Evolutionary conservation across 2,797 vertebrate species (phyloP).

Genomic region (Enteromius paludinosus): DNA sequence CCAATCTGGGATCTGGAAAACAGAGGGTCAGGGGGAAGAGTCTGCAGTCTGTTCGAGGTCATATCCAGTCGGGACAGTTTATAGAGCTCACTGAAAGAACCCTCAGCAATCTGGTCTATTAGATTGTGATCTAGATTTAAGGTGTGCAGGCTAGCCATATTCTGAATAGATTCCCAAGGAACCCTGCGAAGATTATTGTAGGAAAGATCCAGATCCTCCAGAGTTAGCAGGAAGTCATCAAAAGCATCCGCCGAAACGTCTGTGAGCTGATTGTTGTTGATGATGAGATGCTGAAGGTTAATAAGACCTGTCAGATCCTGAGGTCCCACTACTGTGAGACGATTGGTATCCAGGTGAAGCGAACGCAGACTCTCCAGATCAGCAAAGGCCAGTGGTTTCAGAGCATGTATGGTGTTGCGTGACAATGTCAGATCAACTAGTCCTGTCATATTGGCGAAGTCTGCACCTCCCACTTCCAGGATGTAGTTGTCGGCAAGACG

Average conservation of each 20-base stretch:
- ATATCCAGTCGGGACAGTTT: constrained; percentile 91
- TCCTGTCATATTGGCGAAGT: constrained; percentile 92
- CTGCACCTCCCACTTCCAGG: constrained; percentile 81
- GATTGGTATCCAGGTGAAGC: constrained; percentile 89
- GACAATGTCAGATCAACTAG: constrained; percentile 92
- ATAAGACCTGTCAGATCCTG: constrained; percentile 85
- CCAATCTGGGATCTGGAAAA: constrained; percentile 88
- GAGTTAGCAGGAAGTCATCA: constrained; percentile 86
- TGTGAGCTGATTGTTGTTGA: constrained; percentile 91
- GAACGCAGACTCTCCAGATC: constrained; percentile 92
- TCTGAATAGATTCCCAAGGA: constrained; percentile 90
- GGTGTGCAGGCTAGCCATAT: constrained; percentile 90
- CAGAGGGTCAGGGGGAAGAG: constrained; percentile 88
- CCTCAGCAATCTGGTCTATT: constrained; percentile 87
- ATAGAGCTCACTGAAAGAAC: constrained; percentile 88
- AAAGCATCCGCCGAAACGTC: constrained; percentile 84
- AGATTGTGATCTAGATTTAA: constrained; percentile 94
- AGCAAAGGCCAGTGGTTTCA: constrained; percentile 85
- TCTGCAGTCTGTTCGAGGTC: constrained; percentile 91
- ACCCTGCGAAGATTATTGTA: constrained; percentile 91
- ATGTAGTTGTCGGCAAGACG: constrained; percentile 93
- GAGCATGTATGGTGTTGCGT: constrained; percentile 87
- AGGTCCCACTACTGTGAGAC: constrained; percentile 81
- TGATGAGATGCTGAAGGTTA: constrained; percentile 91
- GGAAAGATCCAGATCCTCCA: constrained; percentile 92